Evolutionary conservation across 2,888 invertebrate species (phyloP).

Genomic region (Euphydryas editha): DNA sequence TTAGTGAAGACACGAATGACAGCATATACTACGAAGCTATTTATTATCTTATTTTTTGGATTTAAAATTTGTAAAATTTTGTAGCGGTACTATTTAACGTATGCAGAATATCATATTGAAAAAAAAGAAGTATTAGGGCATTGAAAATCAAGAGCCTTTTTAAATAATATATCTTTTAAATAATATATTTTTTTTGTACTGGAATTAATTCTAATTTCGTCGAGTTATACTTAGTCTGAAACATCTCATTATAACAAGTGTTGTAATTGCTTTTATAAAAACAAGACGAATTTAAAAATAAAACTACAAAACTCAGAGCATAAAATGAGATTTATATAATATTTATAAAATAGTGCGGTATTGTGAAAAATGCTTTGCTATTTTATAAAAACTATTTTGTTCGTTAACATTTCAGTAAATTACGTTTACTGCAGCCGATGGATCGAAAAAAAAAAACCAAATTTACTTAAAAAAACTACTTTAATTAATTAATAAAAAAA

Average conservation of each 20-base stretch:
- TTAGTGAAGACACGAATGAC: slow-evolving; percentile 19
- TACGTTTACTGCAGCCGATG: no score
- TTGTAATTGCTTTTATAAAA: neutral
- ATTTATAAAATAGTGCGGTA: neutral
- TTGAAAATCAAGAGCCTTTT: no score
- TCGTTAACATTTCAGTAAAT: no score
- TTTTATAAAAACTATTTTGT: neutral
- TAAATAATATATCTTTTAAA: neutral
- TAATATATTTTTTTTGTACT: no score
- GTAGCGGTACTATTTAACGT: no score
- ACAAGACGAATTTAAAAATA: neutral
- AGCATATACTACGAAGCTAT: neutral
- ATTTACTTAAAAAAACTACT: no score
- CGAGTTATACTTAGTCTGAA: neutral
- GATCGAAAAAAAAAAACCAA: no score
- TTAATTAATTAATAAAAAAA: no score
- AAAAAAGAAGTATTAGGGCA: no score
- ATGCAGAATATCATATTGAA: no score
- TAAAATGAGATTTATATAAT: neutral
- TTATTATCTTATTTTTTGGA: neutral
- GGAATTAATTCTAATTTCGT: neutral
- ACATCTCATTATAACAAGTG: neutral
- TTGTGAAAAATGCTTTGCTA: neutral
- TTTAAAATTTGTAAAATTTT: no score
- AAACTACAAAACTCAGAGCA: neutral